phyloP scores from a whole-genome alignment of 2,888 invertebrate species.

The Yponomeuta malinellus region DNA sequence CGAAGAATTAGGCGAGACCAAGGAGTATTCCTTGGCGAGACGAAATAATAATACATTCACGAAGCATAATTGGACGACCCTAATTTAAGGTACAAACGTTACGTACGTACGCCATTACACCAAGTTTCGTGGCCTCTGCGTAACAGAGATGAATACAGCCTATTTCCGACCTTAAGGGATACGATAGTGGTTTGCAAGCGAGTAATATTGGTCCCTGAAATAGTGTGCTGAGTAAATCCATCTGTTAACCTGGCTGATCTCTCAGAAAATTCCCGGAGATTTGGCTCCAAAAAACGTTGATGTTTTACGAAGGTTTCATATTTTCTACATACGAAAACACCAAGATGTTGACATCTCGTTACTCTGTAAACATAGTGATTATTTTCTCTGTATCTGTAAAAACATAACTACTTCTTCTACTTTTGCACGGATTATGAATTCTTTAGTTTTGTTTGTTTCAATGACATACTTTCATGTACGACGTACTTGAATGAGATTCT shows the following conservation, averaged over 20 bases:
- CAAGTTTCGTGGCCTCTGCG: background rate
- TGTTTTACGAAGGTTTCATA: too few relatives aligned
- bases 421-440: too few relatives aligned
- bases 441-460: too few relatives aligned
- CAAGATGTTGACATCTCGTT: too few relatives aligned
- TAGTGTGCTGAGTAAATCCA: slow-evolving; percentile 3
- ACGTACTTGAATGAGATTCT: too few relatives aligned
- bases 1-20: background rate
- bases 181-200: background rate
- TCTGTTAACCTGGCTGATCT: background rate
- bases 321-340: too few relatives aligned
- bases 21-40: background rate
- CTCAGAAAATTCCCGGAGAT: background rate
- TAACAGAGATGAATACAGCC: slow-evolving; percentile 5
- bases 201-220: background rate
- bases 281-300: background rate
- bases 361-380: too few relatives aligned
- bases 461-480: too few relatives aligned
- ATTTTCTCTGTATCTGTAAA: too few relatives aligned
- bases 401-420: too few relatives aligned
- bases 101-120: background rate
- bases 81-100: background rate
- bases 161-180: slow-evolving; percentile 3
- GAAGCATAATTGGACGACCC: too few relatives aligned
- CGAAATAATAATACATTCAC: too few relatives aligned